Conservation (phyloP, 2,888 invertebrate species). For the Anarsia innoxiella region DNA sequence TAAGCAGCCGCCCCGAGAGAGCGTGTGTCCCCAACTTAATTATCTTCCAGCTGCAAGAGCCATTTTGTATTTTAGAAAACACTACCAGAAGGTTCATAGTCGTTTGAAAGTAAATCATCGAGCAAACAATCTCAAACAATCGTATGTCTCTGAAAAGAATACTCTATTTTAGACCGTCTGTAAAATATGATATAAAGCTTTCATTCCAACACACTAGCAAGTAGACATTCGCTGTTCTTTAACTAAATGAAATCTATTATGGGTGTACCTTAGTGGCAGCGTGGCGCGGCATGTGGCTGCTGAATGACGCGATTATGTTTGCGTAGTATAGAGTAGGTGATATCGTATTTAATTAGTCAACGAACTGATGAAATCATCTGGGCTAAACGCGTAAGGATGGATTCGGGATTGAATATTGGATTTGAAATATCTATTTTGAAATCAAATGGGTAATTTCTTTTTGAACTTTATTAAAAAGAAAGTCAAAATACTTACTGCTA, state of each 20-base stretch:
- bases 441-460: too few species aligned
- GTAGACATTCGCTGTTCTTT: slow-evolving; percentile 30
- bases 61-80: too few species aligned
- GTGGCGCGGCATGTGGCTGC: slow-evolving; percentile 52
- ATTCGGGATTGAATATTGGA: too few species aligned
- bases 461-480: too few species aligned
- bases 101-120: slow-evolving; percentile 20
- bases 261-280: slow-evolving; percentile 55
- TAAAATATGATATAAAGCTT: slow-evolving; percentile 24
- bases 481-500: too few species aligned
- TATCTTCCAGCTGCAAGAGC: slow-evolving; percentile 42
- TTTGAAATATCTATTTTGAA: too few species aligned
- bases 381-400: too few species aligned
- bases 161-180: too few species aligned
- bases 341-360: slow-evolving; percentile 46
- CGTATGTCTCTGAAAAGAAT: slow-evolving; percentile 25
- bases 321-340: too few species aligned
- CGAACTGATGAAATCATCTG: slow-evolving; percentile 46
- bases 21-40: slow-evolving; percentile 63
- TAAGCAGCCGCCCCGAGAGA: slow-evolving; percentile 72
- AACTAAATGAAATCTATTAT: slow-evolving; percentile 49
- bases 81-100: slow-evolving; percentile 42
- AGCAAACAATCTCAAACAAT: slow-evolving; percentile 37
- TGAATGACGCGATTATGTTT: slow-evolving; percentile 55
- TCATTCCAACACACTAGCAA: slow-evolving; percentile 16